phyloP scores from a whole-genome alignment of 2,113 vertebrate genomes.

The Silurus meridionalis region DNA sequence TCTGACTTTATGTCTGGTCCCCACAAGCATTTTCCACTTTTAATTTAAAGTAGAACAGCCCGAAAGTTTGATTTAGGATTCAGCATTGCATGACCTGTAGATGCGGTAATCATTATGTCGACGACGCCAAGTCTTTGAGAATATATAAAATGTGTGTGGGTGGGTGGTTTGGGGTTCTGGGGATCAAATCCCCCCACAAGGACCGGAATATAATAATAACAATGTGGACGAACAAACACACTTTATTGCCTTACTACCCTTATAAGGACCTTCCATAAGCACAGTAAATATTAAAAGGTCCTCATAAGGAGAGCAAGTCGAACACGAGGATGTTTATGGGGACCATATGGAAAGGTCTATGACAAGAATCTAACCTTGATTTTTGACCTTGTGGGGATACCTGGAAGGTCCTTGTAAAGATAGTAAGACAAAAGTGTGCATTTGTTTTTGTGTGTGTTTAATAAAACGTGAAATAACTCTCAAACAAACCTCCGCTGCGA shows the following conservation, averaged over 20 bases:
- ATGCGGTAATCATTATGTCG: background rate
- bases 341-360: background rate
- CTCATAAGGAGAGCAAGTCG: background rate
- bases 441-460: background rate
- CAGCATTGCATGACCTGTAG: background rate
- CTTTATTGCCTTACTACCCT: background rate
- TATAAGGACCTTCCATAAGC: background rate
- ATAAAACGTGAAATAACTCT: constrained; percentile 21
- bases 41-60: background rate
- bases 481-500: background rate
- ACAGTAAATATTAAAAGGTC: background rate
- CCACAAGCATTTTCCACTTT: background rate
- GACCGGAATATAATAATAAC: no score
- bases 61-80: background rate
- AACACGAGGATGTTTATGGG: background rate
- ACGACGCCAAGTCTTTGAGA: no score
- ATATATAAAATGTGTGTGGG: no score
- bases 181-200: background rate
- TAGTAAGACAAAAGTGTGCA: background rate
- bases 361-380: background rate
- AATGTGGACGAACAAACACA: background rate
- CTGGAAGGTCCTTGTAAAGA: background rate
- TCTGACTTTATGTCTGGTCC: background rate
- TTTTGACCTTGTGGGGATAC: background rate
- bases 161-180: background rate